phyloP scores from a whole-genome alignment of 2,797 vertebrate species.

The Toxotes lorentzi region DNA sequence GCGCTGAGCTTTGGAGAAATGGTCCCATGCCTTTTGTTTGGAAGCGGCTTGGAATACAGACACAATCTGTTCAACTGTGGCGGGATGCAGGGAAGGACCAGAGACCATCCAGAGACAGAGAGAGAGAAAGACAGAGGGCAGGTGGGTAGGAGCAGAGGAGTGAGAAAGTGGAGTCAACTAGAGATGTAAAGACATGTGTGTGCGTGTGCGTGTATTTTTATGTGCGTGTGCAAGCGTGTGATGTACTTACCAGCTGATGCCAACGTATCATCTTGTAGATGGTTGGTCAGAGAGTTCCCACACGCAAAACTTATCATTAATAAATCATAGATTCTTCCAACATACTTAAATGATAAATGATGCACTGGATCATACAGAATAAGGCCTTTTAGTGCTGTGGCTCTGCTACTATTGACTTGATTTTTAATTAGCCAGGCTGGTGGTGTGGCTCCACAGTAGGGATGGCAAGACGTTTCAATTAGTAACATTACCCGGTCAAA shows the following conservation, averaged over 20 bases:
- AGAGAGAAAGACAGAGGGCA: slow-evolving; percentile 80
- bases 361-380: slow-evolving; percentile 7
- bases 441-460: background rate
- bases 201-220: slow-evolving; percentile 17
- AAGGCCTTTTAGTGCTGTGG: background rate
- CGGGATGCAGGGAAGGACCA: slow-evolving; percentile 79
- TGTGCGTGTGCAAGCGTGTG: slow-evolving; percentile 39
- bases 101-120: slow-evolving; percentile 82
- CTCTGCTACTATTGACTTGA: background rate
- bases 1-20: slow-evolving; percentile 99
- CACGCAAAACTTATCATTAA: slow-evolving; percentile 25
- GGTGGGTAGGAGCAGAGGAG: slow-evolving; percentile 91
- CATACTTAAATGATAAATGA: slow-evolving; percentile 21
- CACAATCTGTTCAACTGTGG: slow-evolving; percentile 99
- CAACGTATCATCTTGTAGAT: slow-evolving; percentile 52
- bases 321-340: slow-evolving; percentile 26
- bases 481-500: background rate
- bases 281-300: slow-evolving; percentile 46
- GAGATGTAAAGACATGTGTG: slow-evolving; percentile 77
- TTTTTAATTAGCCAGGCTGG: background rate
- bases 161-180: slow-evolving; percentile 93
- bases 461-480: background rate
- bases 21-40: slow-evolving; percentile 99
- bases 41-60: slow-evolving; percentile 98
- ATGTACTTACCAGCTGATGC: slow-evolving; percentile 75